Percentiles rank a stretch among this genome's conserved stretches.
Conservation (phyloP, 2,888 invertebrate species). For the Sinodicranocentrus sp. region DNA sequence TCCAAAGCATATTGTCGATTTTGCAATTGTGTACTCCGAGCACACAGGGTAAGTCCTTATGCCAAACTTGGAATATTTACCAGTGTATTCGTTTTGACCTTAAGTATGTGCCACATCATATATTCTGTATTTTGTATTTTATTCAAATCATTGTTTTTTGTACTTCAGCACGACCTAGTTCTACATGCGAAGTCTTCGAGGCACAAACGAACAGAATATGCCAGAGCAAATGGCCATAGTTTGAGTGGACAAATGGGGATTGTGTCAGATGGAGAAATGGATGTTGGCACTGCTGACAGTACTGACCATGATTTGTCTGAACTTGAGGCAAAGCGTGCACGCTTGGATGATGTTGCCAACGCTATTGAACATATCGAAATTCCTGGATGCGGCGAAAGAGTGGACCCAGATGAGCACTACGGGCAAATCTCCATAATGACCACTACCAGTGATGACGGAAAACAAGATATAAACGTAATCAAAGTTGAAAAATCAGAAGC, state of each 20-base stretch:
- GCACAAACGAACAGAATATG: constrained; percentile 61
- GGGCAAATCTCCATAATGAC: constrained; percentile 61
- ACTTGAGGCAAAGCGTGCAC: constrained; percentile 34
- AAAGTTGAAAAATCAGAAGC: constrained; percentile 46
- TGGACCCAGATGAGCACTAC: constrained; percentile 45
- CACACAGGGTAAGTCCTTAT: constrained; percentile 64
- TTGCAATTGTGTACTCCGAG: constrained; percentile 67
- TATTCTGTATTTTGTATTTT: no score
- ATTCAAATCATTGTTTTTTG: background rate
- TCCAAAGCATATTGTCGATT: constrained; percentile 71
- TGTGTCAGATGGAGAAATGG: constrained; percentile 51
- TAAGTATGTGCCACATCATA: no score
- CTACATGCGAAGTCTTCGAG: constrained; percentile 67
- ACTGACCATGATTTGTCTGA: constrained; percentile 36
- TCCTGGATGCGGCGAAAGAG: constrained; percentile 33
- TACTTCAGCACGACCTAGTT: constrained; percentile 68
- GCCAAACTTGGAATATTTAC: no score
- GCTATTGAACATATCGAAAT: constrained; percentile 55
- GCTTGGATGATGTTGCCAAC: constrained; percentile 30
- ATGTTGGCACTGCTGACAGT: constrained; percentile 39
- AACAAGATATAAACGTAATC: constrained; percentile 52
- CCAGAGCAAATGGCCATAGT: constrained; percentile 34
- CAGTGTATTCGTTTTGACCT: no score
- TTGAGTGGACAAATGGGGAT: constrained; percentile 32
- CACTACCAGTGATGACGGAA: constrained; percentile 47